Base-by-base conservation (phyloP, 2,113 vertebrate genomes). In the Corythoichthys haematopterus region DNA sequence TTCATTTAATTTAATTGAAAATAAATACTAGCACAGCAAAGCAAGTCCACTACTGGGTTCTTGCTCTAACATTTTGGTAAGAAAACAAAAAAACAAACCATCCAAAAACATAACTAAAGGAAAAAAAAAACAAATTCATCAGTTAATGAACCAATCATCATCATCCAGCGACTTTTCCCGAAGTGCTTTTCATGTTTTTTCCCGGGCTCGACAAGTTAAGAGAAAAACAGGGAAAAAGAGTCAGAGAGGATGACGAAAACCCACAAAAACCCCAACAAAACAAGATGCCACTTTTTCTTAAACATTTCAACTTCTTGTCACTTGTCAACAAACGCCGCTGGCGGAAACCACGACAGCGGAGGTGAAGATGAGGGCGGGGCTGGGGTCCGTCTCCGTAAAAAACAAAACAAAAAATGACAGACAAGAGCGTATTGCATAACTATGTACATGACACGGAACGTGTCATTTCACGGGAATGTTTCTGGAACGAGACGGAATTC, bases 1-100 rank as follows among this genome's bases (percentile, higher is more conserved):
- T 88, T 84, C 86, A 84, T 92, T 91, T 91, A 91, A 90, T 92
- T 90, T 90, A 90, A 90, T 90, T 91, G 85, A 92, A 92, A 92
- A 91, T 91, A 92, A 92, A 91, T 91, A 92, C 89, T 88, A 92
- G 86, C 90, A 90, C 85, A 81, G 88, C 90, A 90, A 88, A 40
- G 88, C 88, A 91, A 90, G 88, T 88, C 79, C 82, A 84, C 81
- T 85, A 88, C 71, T 81, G 87, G 80, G 79, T 72, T 88, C 89
- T 88, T 86, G 89, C 87, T 70, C 84, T 88, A 88, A 88, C 80
- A 87, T 87, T 91, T 90, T 89, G 89, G 91, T 89, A 90, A 91
- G 88, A 91, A 90, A 91, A 89, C 85, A 88, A 87, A 89, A 88
- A 88, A 87, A 82, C 85, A 85, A 90, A 88, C 65, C 65, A 89